phyloP scores from a whole-genome alignment of 2,888 invertebrate genomes.

The Acanthosepion pharaonis region DNA sequence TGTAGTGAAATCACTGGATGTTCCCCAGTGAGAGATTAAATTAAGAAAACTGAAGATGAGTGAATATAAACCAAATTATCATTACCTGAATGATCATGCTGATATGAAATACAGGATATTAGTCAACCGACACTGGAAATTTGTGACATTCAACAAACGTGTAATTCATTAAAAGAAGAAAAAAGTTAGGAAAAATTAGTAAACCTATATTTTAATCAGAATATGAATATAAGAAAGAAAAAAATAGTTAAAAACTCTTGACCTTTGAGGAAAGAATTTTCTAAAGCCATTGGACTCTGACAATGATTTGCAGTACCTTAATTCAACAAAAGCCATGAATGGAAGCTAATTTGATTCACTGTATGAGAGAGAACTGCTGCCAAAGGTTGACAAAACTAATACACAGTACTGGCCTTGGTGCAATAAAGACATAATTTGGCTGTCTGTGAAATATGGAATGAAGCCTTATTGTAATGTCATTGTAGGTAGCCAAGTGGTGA shows the following conservation, averaged over 20 bases:
- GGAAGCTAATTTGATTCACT: slow-evolving; percentile 1
- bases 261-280: not conserved
- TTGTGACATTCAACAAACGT: not conserved
- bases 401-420: not conserved
- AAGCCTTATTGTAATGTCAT: not conserved
- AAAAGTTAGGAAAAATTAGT: not conserved
- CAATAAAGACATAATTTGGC: slow-evolving; percentile 6
- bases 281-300: not conserved
- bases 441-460: slow-evolving; percentile 33
- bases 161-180: not conserved
- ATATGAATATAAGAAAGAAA: not conserved
- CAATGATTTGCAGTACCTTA: not conserved
- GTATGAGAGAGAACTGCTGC: not conserved
- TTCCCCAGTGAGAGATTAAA: not conserved
- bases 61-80: no score
- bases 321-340: not conserved
- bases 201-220: not conserved
- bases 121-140: not conserved
- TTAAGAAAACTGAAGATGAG: not conserved
- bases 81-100: not conserved
- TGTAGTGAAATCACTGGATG: not conserved
- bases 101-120: not conserved
- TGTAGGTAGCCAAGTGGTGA: not conserved
- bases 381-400: slow-evolving; percentile 21
- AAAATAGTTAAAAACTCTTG: not conserved